A percentile compares a stretch with the other conserved stretches of the same genome.
phyloP scores from a whole-genome alignment of 1,140 invertebrate genomes.

The Eupristina koningsbergeri region DNA sequence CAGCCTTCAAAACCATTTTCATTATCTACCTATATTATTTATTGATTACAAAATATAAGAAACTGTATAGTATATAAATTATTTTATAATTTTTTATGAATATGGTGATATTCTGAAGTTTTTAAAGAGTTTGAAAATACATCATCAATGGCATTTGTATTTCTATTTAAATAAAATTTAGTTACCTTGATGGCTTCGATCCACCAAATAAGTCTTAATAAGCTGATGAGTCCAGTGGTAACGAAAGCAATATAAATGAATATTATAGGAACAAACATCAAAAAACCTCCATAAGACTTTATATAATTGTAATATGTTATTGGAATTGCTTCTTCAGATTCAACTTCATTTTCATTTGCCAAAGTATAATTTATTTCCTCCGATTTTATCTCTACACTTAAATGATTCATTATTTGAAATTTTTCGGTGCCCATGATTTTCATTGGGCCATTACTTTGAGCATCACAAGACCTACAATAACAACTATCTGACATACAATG shows the following conservation, averaged over 20 bases:
- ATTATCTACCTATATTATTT: constrained; percentile 66
- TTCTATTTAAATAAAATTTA: constrained; percentile 31
- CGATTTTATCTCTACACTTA: not conserved
- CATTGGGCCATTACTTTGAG: not conserved
- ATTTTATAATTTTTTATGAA: too few relatives aligned
- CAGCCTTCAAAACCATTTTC: constrained; percentile 74
- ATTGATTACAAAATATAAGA: not conserved
- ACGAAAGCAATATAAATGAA: constrained; percentile 76
- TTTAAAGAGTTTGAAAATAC: not conserved
- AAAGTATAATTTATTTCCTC: not conserved
- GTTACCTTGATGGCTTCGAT: constrained; percentile 73
- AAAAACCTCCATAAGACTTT: constrained; percentile 76
- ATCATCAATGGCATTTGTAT: too few relatives aligned
- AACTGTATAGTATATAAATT: too few relatives aligned
- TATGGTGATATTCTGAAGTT: too few relatives aligned
- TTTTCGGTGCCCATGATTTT: not conserved
- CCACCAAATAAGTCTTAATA: constrained; percentile 82
- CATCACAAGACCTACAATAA: not conserved
- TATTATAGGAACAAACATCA: constrained; percentile 73
- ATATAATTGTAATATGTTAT: constrained; percentile 76
- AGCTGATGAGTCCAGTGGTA: constrained; percentile 75
- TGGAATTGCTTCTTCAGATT: constrained; percentile 70
- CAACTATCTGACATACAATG: not conserved
- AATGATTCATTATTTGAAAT: not conserved
- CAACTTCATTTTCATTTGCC: constrained; percentile 66